Conservation (phyloP, 2,888 invertebrate genomes). For the Hypomecis atomaria region DNA sequence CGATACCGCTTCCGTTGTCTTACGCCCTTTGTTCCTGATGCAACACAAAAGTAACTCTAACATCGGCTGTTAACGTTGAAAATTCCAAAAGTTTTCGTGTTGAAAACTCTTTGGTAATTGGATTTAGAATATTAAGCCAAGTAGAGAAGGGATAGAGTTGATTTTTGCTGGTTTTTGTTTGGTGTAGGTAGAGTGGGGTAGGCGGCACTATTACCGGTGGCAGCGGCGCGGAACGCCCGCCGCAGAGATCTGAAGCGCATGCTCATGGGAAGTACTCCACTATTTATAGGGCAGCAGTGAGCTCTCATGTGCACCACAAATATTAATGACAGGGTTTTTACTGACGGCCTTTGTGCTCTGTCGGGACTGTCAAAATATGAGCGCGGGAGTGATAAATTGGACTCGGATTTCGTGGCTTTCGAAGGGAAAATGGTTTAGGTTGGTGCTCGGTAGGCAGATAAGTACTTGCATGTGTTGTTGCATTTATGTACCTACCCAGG, state of each 20-base stretch:
- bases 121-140: slow-evolving; percentile 26
- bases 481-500: too few species aligned
- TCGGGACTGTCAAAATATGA: slow-evolving; percentile 23
- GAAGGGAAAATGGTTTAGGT: not conserved
- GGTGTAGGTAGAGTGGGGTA: slow-evolving; percentile 53
- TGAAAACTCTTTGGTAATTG: slow-evolving; percentile 18
- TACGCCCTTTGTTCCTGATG: slow-evolving; percentile 55
- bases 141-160: not conserved
- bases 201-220: slow-evolving; percentile 72
- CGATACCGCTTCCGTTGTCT: slow-evolving; percentile 66
- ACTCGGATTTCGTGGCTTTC: not conserved
- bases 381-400: not conserved
- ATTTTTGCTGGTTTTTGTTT: slow-evolving; percentile 11
- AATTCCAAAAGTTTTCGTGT: slow-evolving; percentile 26
- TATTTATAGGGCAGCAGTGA: slow-evolving; percentile 61
- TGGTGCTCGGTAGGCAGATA: too few species aligned
- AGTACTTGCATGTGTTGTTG: too few species aligned
- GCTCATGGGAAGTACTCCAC: slow-evolving; percentile 55
- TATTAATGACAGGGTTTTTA: slow-evolving; percentile 40
- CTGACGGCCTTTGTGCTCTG: slow-evolving; percentile 20
- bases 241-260: slow-evolving; percentile 75
- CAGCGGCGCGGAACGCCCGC: slow-evolving; percentile 79
- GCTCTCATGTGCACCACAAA: slow-evolving; percentile 35
- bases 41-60: slow-evolving; percentile 40
- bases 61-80: slow-evolving; percentile 22